phyloP scores from a whole-genome alignment of 2,113 vertebrate species.

The Gracilinanus agilis region DNA sequence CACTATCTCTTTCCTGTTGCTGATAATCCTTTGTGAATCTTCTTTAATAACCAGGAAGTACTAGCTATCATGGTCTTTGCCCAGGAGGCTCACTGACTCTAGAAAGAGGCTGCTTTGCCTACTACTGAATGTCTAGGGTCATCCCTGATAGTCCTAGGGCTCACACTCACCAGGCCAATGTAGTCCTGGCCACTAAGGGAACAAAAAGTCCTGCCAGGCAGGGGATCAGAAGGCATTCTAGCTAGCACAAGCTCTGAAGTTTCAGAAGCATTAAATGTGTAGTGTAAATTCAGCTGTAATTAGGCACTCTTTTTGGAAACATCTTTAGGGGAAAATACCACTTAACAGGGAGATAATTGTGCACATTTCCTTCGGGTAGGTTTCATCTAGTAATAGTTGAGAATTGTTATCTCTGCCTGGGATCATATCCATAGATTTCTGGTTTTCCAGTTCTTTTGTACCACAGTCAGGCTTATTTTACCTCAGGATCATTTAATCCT shows the following conservation, averaged over 20 bases:
- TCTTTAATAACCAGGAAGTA: not conserved
- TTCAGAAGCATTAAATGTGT: not conserved
- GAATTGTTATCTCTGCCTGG: not conserved
- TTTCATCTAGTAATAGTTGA: not conserved
- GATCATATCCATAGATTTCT: not conserved
- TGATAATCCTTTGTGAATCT: not conserved
- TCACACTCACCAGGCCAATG: not conserved
- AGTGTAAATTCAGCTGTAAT: not conserved
- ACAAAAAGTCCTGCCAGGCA: not conserved
- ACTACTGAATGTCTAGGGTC: not conserved
- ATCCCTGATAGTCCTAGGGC: not conserved
- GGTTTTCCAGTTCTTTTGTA: not conserved
- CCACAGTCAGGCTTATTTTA: not conserved
- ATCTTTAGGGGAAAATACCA: slow-evolving; percentile 15
- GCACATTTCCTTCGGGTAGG: not conserved
- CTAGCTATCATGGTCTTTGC: not conserved
- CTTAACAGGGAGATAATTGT: not conserved
- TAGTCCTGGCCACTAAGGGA: not conserved
- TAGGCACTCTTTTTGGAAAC: not conserved
- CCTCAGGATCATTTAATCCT: not conserved
- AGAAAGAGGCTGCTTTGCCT: not conserved
- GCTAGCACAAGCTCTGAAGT: not conserved
- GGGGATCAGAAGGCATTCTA: not conserved
- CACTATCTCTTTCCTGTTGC: not conserved
- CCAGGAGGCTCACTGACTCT: not conserved